Conservation (phyloP, 2,113 vertebrate species). For the Phalacrocorax aristotelis region DNA sequence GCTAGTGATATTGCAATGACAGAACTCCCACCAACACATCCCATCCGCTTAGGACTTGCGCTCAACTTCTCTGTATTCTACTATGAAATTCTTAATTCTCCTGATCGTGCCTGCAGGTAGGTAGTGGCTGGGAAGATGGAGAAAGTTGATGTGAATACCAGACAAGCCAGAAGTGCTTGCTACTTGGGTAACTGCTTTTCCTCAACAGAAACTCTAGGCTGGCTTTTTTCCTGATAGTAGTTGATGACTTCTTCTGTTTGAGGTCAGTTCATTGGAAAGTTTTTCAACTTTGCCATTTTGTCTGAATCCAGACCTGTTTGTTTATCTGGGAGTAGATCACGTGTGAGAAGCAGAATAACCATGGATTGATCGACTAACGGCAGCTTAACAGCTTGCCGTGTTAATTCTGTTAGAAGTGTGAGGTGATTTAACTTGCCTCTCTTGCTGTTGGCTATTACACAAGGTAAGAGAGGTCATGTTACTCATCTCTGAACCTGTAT, state of each 20-base stretch:
- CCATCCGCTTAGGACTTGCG: slow-evolving; percentile 96
- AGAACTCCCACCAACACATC: slow-evolving; percentile 96
- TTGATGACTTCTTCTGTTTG: not conserved
- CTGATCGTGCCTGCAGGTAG: slow-evolving; percentile 98
- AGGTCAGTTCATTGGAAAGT: not conserved
- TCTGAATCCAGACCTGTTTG: not conserved
- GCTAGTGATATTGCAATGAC: slow-evolving; percentile 96
- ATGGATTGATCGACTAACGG: not conserved
- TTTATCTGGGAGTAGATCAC: not conserved
- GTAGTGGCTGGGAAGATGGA: not conserved
- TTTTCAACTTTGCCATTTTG: not conserved
- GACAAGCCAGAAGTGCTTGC: not conserved
- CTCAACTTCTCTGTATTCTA: slow-evolving; percentile 99
- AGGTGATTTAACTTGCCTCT: not conserved
- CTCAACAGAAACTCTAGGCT: not conserved
- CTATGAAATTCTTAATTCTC: slow-evolving; percentile 99
- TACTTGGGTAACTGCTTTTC: not conserved
- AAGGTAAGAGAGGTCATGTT: not conserved
- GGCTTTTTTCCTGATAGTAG: not conserved
- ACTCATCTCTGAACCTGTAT: not conserved
- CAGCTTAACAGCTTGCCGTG: not conserved
- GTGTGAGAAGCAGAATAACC: not conserved
- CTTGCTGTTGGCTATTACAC: not conserved
- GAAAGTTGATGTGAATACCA: not conserved
- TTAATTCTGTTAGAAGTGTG: not conserved